phyloP scores from a whole-genome alignment of 2,888 invertebrate genomes.

The Torymus auratus region DNA sequence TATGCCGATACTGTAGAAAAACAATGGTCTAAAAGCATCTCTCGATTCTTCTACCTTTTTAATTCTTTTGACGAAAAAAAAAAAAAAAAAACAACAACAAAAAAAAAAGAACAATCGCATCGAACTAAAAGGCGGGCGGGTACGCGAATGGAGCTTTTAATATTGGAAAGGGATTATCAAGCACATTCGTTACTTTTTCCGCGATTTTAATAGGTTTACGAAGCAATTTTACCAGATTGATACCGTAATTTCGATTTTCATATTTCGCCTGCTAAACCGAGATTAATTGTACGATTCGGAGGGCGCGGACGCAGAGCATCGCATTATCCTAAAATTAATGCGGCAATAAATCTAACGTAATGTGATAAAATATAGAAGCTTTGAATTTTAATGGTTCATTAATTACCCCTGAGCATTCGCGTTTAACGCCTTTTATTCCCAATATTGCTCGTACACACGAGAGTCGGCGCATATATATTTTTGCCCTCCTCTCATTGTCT shows the following conservation, averaged over 20 bases:
- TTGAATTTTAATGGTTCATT: constrained; percentile 28
- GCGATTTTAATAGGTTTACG: not conserved
- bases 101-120: too few relatives aligned
- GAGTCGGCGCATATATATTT: too few relatives aligned
- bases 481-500: too few relatives aligned
- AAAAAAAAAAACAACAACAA: too few relatives aligned
- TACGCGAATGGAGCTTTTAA: not conserved
- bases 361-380: constrained; percentile 25
- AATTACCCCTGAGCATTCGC: constrained; percentile 1
- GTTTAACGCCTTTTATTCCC: not conserved
- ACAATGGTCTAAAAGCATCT: too few relatives aligned
- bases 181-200: not conserved
- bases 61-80: too few relatives aligned
- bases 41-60: too few relatives aligned
- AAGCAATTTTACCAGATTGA: not conserved
- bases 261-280: constrained; percentile 8
- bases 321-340: constrained; percentile 44
- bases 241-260: constrained; percentile 8
- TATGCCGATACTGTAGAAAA: too few relatives aligned
- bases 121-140: too few relatives aligned
- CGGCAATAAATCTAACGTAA: constrained; percentile 34
- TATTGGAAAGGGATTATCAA: not conserved
- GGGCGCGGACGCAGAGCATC: not conserved
- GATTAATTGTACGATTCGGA: constrained; percentile 38
- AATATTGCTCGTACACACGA: not conserved